These are phyloP conservation scores for Pangasius macronema DNA, from an alignment of 2,797 vertebrate genomes.

Conservation along the genomic window DNA sequence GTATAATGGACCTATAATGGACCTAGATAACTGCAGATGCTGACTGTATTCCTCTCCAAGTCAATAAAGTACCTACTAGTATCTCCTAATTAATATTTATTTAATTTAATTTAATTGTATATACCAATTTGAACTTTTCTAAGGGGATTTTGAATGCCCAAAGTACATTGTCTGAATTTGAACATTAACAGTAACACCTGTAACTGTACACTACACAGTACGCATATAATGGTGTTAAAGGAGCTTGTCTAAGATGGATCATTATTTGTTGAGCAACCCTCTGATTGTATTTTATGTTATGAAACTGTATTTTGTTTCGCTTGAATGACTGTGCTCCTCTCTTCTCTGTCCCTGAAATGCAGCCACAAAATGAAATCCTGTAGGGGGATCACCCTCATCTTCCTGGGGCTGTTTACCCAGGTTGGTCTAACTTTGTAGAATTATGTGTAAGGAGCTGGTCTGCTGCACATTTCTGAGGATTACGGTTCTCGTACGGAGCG, in stretches of 20 bases:
- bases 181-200: not conserved
- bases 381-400: conserved; percentile 41
- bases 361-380: conserved; percentile 62
- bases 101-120: not conserved
- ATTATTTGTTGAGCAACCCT: not conserved
- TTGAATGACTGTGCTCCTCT: conserved; percentile 3
- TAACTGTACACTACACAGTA: not conserved
- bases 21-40: not conserved
- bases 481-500: not conserved
- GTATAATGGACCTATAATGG: not conserved
- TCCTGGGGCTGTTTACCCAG: conserved; percentile 51
- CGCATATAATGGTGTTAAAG: not conserved
- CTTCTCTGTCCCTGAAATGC: conserved; percentile 11
- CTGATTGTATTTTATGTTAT: not conserved
- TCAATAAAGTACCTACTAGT: not conserved
- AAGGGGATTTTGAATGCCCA: not conserved
- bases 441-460: not conserved
- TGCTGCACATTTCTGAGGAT: not conserved
- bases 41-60: not conserved
- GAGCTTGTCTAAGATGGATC: not conserved
- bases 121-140: not conserved
- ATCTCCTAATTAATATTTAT: not conserved
- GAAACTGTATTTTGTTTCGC: not conserved
- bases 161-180: not conserved
- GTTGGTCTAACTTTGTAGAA: conserved; percentile 38